Conservation (phyloP, 2,888 invertebrate species). For the Minunthozetes semirufus region DNA sequence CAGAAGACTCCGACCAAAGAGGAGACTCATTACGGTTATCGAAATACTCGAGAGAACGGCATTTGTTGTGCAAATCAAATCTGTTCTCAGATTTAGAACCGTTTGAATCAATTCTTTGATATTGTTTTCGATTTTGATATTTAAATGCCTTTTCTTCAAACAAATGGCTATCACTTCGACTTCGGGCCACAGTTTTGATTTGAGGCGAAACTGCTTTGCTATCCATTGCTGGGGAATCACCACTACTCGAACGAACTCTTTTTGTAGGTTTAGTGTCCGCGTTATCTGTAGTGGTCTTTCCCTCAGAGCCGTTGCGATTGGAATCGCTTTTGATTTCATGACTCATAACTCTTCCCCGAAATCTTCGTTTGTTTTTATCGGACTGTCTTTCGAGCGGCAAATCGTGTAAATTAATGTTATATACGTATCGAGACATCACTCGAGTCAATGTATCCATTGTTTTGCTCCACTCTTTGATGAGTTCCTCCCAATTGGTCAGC, state of each 20-base stretch:
- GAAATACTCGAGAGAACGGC: constrained; percentile 7
- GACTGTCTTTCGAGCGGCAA: constrained; percentile 69
- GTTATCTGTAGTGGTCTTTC: background rate
- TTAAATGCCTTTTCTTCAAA: background rate
- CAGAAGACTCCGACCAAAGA: constrained; percentile 21
- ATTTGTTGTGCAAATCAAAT: background rate
- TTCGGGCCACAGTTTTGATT: constrained; percentile 13
- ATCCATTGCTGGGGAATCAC: background rate
- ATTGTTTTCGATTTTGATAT: background rate
- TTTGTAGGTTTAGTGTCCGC: background rate
- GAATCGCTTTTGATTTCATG: background rate
- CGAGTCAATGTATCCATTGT: constrained; percentile 94
- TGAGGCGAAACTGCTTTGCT: background rate
- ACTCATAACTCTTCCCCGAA: background rate
- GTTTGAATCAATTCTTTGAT: background rate
- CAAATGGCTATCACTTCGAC: constrained; percentile 34
- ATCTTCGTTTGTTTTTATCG: constrained; percentile 63
- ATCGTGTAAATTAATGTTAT: constrained; percentile 83
- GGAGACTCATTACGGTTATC: constrained; percentile 30
- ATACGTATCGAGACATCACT: constrained; percentile 79
- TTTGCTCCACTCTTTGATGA: constrained; percentile 95
- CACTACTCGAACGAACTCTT: constrained; percentile 17
- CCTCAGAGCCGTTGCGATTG: background rate
- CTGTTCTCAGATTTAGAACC: background rate
- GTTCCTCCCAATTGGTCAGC: constrained; percentile 85